Conservation (phyloP, 2,113 vertebrate genomes). For the Mohoua ochrocephala region DNA sequence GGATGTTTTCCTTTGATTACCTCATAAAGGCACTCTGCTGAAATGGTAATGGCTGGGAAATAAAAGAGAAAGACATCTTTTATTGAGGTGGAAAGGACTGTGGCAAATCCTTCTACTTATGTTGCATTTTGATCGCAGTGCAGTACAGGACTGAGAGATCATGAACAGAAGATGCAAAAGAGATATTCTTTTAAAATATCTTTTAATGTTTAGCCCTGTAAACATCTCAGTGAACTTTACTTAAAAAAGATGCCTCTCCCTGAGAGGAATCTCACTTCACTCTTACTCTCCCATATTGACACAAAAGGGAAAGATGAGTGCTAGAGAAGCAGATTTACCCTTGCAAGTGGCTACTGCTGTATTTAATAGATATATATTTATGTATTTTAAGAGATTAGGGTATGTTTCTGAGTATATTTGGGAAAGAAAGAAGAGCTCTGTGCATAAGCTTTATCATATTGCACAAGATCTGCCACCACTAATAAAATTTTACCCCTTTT, state of each 20-base stretch:
- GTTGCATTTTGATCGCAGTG: not conserved
- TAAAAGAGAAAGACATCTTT: not conserved
- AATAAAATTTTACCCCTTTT: not conserved
- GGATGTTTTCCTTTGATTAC: conserved; percentile 37
- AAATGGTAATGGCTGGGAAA: not conserved
- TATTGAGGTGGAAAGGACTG: not conserved
- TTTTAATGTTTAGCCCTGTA: not conserved
- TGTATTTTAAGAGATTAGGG: not conserved
- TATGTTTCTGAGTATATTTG: not conserved
- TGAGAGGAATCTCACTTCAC: not conserved
- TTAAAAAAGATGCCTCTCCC: not conserved
- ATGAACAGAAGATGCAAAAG: not conserved
- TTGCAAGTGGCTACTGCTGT: not conserved
- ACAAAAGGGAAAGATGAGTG: not conserved
- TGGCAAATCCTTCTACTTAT: not conserved
- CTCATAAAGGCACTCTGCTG: not conserved
- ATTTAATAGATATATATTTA: not conserved
- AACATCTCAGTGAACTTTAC: not conserved
- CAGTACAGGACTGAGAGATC: not conserved
- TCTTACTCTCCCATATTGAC: not conserved
- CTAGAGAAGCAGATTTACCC: not conserved
- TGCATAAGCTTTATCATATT: not conserved
- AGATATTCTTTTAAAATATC: not conserved
- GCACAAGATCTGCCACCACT: not conserved
- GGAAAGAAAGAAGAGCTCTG: not conserved